These are phyloP conservation scores for Mastacembelus armatus DNA, from an alignment of 2,797 vertebrate species.

Conservation along the genomic window DNA sequence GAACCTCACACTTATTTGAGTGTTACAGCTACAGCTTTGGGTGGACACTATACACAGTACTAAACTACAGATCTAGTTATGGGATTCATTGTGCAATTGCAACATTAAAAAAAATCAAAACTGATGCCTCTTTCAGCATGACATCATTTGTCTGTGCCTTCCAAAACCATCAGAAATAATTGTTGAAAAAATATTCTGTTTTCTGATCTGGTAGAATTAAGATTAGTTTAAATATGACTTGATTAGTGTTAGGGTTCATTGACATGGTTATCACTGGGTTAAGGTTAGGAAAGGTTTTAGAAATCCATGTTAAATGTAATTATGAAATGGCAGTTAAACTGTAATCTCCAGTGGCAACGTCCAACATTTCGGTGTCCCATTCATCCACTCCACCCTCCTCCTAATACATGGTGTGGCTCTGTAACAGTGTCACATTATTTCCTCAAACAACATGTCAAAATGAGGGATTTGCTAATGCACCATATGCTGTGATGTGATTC, in stretches of 20 bases:
- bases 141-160: no score
- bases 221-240: no score
- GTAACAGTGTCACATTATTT: not conserved
- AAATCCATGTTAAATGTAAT: not conserved
- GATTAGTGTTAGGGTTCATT: not conserved
- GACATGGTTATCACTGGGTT: not conserved
- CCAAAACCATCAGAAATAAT: no score
- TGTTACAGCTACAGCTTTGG: slow-evolving; percentile 11
- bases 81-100: no score
- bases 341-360: not conserved
- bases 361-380: not conserved
- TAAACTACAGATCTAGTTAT: no score
- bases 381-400: not conserved
- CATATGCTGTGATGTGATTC: not conserved
- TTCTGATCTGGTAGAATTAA: no score
- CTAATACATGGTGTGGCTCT: not conserved
- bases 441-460: not conserved
- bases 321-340: slow-evolving; percentile 6
- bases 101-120: no score
- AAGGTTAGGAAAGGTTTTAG: slow-evolving; percentile 10
- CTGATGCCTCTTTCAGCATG: no score
- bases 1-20: not conserved
- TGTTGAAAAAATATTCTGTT: no score
- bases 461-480: not conserved
- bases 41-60: no score